Conservation (phyloP, 2,113 vertebrate species). For the human region GRCh38 chr3:23077001-23077500, state of each 20-base stretch:
- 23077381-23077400: background rate
- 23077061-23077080: background rate
- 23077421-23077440: background rate
- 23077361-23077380: background rate
- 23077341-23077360: background rate
- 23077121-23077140: background rate
- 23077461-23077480: background rate
- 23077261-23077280: background rate
- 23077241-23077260: constrained; percentile 1
- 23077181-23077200: background rate
- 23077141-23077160: constrained; percentile 28
- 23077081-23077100: background rate
- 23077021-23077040: background rate
- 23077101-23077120: background rate
- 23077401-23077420: background rate
- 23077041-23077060: background rate
- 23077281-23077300: background rate
- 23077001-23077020: background rate
- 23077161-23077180: background rate
- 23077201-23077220: background rate
- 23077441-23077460: background rate
- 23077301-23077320: background rate
- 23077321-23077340: background rate
- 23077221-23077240: background rate
- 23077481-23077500: background rate